Evolutionary conservation across 2,113 vertebrate species (phyloP).

Genomic region (Oceanites oceanicus): DNA sequence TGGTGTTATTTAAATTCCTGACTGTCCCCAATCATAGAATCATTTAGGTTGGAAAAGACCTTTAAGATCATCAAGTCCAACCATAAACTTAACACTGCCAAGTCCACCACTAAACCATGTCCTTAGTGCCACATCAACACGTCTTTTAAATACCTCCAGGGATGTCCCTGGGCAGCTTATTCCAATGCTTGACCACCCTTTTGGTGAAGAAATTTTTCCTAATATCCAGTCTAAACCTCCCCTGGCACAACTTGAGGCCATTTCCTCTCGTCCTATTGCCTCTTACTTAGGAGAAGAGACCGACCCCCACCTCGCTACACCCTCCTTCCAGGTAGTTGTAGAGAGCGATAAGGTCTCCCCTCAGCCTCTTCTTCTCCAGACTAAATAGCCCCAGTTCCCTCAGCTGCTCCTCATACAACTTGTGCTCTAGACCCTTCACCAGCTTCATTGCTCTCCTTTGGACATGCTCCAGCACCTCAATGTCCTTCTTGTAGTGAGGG

Average conservation of each 20-base stretch:
- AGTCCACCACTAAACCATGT: not conserved
- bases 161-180: not conserved
- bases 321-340: not conserved
- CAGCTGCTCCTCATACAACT: not conserved
- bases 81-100: not conserved
- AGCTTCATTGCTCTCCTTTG: not conserved
- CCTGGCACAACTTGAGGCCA: not conserved
- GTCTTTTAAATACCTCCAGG: not conserved
- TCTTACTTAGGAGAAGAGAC: not conserved
- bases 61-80: not conserved
- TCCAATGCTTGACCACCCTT: not conserved
- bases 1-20: not conserved
- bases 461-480: rapidly evolving
- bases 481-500: not conserved
- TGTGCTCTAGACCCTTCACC: not conserved
- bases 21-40: not conserved
- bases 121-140: not conserved
- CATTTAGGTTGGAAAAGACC: not conserved
- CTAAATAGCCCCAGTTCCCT: not conserved
- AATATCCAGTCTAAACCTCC: not conserved
- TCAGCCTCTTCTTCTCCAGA: not conserved
- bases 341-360: not conserved
- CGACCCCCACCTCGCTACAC: rapidly evolving
- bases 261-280: not conserved
- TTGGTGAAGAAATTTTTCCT: not conserved